A percentile compares a stretch with the other conserved stretches of the same genome.
Conservation (phyloP, 2,797 vertebrate species). For the Hydrophis major region DNA sequence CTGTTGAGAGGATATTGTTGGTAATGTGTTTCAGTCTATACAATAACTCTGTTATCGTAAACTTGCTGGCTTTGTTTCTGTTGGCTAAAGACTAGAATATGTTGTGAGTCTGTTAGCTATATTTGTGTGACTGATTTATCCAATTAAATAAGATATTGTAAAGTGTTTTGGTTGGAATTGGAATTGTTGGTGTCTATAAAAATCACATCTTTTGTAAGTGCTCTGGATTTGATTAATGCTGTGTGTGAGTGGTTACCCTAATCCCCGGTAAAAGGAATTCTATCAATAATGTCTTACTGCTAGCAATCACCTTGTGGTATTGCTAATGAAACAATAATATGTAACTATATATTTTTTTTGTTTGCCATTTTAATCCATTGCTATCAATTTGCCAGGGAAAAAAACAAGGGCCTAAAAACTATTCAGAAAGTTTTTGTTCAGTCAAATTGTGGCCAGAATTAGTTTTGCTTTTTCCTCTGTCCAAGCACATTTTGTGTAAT, state of each 20-base stretch:
- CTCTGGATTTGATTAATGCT: constrained; percentile 7
- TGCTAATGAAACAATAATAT: not conserved
- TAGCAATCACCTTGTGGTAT: not conserved
- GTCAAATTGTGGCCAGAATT: not conserved
- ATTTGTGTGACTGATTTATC: not conserved
- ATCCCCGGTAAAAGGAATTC: not conserved
- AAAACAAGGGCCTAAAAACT: not conserved
- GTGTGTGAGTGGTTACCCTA: constrained; percentile 36
- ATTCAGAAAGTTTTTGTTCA: not conserved
- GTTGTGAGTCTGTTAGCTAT: not conserved
- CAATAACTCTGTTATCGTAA: not conserved
- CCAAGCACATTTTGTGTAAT: not conserved
- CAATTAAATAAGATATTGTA: constrained; percentile 6
- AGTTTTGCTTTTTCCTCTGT: not conserved
- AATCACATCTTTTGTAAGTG: not conserved
- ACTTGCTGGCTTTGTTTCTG: not conserved
- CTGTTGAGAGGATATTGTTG: not conserved
- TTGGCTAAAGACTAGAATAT: not conserved
- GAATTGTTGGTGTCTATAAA: not conserved
- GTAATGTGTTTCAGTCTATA: not conserved
- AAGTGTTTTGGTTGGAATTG: not conserved
- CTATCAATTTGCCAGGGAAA: not conserved
- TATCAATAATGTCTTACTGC: constrained; percentile 1
- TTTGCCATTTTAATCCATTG: not conserved
- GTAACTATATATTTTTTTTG: not conserved